Evolutionary conservation across 2,888 invertebrate genomes (phyloP), one percentile per base, ranked within the genome.

Genomic region (Euplagia quadripunctaria): DNA sequence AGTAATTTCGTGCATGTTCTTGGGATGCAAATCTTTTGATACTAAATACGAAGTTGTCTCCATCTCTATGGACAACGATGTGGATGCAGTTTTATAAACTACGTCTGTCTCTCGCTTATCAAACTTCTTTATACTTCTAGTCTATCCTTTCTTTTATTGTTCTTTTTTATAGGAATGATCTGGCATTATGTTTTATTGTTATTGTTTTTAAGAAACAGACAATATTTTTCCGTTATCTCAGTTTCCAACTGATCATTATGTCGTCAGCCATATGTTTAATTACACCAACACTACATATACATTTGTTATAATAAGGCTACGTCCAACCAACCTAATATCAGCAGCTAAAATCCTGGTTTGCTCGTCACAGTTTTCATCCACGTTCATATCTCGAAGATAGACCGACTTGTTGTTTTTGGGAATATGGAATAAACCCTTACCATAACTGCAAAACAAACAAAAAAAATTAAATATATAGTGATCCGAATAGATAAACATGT

Each of bases 391-490:
- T 52, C n/a, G 68, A 0, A 82, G 81, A 51, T 76, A 88, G 7
- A 88, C 73, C 0, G 43, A 0, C 49, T 89, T 89, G 69, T 77
- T 85, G 14, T 76, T 82, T 66, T 66, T 80, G 0, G 89, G 87
- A 64, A 88, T 82, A 12, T 55, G 67, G 64, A 85, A 88, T 17
- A 71, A 1, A 17, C 83, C 77, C 0, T 49, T 31, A 9, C 4
- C 1, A 0, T 58, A 58, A 7, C 83, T 83, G 75, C 16, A 75
- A 82, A 64, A 17, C 52, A 75, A 70, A 3, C 4, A 1, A 61
- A 67, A 8, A 49, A 71, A 49, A 67, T 14, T 42, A n/a, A 42
- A 5, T 17, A n/a, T 42, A 42, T 58, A 20, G 49, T 46, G 8
- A 16, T 12, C n/a, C 31, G 14, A 58, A 4, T 12, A 61, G 6